Evolutionary conservation across 2,113 vertebrate genomes (phyloP).

Genomic region (Steatornis caripensis): DNA sequence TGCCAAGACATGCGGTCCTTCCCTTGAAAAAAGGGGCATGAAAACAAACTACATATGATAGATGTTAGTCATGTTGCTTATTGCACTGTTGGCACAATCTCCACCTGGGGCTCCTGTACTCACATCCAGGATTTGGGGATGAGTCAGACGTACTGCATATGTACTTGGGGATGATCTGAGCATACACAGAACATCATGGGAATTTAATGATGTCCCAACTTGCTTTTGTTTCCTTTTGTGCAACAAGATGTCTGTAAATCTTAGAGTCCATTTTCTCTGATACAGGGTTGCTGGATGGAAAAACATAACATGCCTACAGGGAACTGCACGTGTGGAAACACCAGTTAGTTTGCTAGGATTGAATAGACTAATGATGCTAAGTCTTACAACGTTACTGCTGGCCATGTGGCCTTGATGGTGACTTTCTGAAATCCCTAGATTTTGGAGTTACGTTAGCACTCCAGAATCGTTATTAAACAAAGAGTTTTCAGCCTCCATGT

Average conservation of each 20-base stretch:
- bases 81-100: slow-evolving; percentile 31
- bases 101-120: not conserved
- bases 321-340: not conserved
- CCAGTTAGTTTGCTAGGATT: not conserved
- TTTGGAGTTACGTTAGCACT: not conserved
- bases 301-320: not conserved
- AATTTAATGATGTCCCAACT: not conserved
- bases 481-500: not conserved
- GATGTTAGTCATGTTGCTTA: slow-evolving; percentile 38
- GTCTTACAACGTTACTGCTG: not conserved
- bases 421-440: not conserved
- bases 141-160: slow-evolving; percentile 15
- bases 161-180: not conserved
- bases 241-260: not conserved
- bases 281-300: not conserved
- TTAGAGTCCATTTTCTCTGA: not conserved
- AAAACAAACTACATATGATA: slow-evolving; percentile 22
- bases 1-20: not conserved
- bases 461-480: not conserved
- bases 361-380: not conserved
- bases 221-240: slow-evolving; percentile 5
- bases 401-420: not conserved
- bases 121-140: slow-evolving; percentile 33
- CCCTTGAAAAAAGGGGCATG: not conserved
- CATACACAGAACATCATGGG: not conserved